Evolutionary conservation across 2,113 vertebrate species (phyloP).

Genomic region (Hippocampus guttulatus): DNA sequence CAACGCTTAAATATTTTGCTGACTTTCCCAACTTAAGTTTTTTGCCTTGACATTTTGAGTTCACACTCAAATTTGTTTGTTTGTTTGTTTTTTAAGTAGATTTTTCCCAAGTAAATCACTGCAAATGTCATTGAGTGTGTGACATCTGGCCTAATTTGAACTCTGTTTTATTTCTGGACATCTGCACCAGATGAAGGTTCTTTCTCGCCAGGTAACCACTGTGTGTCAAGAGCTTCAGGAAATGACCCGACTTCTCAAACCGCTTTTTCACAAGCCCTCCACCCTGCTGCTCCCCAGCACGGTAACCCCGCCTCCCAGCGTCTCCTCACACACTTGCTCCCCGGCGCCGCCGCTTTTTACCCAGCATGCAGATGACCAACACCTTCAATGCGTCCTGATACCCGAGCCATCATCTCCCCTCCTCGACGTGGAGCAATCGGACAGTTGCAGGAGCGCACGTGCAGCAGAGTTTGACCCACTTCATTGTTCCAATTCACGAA

Average conservation of each 20-base stretch:
- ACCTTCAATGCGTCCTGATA: background rate
- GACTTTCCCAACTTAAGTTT: too few relatives aligned
- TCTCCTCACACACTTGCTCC: conserved; percentile 49
- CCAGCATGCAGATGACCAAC: conserved; percentile 23
- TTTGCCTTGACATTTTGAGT: too few relatives aligned
- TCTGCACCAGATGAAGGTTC: conserved; percentile 67
- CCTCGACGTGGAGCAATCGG: background rate
- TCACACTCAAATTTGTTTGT: too few relatives aligned
- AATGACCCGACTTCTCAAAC: conserved; percentile 72
- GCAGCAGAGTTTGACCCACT: conserved; percentile 17
- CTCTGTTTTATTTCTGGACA: background rate
- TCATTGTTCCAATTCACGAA: conserved; percentile 24
- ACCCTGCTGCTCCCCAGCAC: conserved; percentile 37
- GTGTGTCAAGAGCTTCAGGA: conserved; percentile 78
- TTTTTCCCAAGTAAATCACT: too few relatives aligned
- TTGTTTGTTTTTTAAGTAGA: too few relatives aligned
- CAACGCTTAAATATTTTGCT: too few relatives aligned
- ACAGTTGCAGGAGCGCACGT: background rate
- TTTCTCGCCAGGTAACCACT: conserved; percentile 72
- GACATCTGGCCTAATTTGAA: background rate
- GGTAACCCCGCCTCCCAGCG: conserved; percentile 57
- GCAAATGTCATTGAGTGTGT: too few relatives aligned
- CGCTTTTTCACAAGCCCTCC: conserved; percentile 64
- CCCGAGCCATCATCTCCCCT: background rate
- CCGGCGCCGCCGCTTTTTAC: conserved; percentile 28